A percentile compares a stretch with the other conserved stretches of the same genome.
These are phyloP conservation scores for Rhagonycha fulva DNA, from an alignment of 2,888 invertebrate species.

Conservation along the genomic window DNA sequence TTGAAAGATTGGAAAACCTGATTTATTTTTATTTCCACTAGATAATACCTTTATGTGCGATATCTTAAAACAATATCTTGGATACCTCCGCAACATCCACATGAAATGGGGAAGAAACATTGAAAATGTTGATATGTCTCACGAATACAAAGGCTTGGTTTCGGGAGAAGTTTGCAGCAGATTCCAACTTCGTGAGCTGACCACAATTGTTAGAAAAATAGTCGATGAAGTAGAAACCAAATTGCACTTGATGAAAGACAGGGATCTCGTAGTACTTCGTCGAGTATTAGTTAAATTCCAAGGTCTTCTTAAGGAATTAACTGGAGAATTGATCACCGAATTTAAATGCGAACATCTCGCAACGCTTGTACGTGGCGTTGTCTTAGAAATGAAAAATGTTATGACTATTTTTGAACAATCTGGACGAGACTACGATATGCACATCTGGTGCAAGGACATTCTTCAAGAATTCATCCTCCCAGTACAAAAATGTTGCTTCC, in stretches of 20 bases:
- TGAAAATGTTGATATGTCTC: background rate
- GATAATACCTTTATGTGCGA: background rate
- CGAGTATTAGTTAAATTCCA: background rate
- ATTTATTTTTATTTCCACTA: background rate
- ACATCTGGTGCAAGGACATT: background rate
- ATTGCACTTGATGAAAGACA: background rate
- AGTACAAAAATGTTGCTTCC: background rate
- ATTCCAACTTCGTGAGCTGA: background rate
- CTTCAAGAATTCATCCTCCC: background rate
- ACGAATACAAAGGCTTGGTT: background rate
- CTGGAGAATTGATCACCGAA: background rate
- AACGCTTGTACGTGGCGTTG: background rate
- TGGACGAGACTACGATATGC: background rate
- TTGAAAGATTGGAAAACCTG: background rate
- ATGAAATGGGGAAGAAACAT: background rate
- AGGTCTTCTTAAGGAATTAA: background rate
- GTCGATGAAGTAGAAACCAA: background rate
- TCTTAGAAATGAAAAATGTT: background rate
- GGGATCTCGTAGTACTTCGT: background rate
- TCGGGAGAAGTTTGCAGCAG: background rate
- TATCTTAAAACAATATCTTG: constrained; percentile 5
- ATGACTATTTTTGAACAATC: background rate
- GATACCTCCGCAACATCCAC: constrained; percentile 1
- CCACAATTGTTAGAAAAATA: background rate
- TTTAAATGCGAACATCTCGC: background rate